These are phyloP conservation scores for Benitochromis conjunctus DNA, from an alignment of 2,113 vertebrate species.

Conservation along the genomic window DNA sequence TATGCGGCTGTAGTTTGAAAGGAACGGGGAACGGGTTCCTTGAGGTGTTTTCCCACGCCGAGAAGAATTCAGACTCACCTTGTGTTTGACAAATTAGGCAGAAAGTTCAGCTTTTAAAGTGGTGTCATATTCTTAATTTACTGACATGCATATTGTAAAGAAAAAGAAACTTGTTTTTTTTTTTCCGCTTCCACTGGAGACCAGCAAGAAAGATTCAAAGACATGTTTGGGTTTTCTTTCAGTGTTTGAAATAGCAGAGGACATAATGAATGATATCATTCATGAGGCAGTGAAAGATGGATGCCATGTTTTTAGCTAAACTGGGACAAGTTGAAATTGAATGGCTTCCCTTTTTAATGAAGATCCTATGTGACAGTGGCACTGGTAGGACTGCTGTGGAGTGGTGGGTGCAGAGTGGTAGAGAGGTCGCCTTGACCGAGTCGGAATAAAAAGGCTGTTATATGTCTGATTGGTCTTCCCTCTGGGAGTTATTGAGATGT, in stretches of 20 bases:
- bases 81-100: not conserved
- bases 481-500: not conserved
- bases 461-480: not conserved
- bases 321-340: not conserved
- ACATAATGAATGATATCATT: conserved; percentile 56
- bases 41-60: conserved; percentile 43
- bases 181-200: rapidly evolving
- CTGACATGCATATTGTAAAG: not conserved
- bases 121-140: not conserved
- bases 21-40: conserved; percentile 3
- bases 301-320: not conserved
- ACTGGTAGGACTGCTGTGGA: not conserved
- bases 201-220: not conserved
- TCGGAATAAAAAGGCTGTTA: not conserved
- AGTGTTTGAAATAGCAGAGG: conserved; percentile 18
- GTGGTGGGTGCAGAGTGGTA: not conserved
- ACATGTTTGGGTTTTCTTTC: conserved; percentile 36
- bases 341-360: not conserved
- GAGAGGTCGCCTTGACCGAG: conserved; percentile 2
- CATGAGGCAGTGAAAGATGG: conserved; percentile 37
- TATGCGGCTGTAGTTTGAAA: conserved; percentile 31
- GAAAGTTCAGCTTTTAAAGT: not conserved
- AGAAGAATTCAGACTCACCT: not conserved
- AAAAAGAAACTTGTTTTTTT: not conserved
- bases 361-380: not conserved